A percentile compares a stretch with the other conserved stretches of the same genome.
Conservation (phyloP, 2,888 invertebrate species). For the Dryadula phaetusa region DNA sequence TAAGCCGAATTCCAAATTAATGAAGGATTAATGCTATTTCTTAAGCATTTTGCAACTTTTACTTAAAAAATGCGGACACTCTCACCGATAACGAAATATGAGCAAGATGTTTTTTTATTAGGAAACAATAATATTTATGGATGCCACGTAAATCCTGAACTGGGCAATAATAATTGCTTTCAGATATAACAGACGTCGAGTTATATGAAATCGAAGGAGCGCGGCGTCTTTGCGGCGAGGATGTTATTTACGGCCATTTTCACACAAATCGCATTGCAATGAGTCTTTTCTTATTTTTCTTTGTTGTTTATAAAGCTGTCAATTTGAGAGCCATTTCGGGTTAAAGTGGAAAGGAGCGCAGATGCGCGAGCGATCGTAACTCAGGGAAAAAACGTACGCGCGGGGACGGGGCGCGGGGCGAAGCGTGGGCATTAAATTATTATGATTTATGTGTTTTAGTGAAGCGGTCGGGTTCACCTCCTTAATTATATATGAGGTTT, state of each 20-base stretch:
- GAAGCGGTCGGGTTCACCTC: constrained; percentile 62
- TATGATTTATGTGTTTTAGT: constrained; percentile 83
- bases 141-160: constrained; percentile 11
- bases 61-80: constrained; percentile 10
- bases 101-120: not conserved
- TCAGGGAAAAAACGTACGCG: constrained; percentile 62
- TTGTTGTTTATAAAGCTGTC: constrained; percentile 75
- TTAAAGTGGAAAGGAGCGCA: constrained; percentile 67
- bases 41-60: constrained; percentile 8
- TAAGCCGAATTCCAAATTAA: constrained; percentile 21
- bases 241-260: constrained; percentile 60
- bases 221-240: constrained; percentile 36
- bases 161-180: constrained; percentile 15
- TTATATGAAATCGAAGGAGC: constrained; percentile 34
- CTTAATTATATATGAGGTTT: constrained; percentile 78
- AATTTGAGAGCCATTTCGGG: constrained; percentile 69
- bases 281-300: constrained; percentile 50
- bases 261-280: constrained; percentile 48
- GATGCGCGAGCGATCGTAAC: constrained; percentile 69
- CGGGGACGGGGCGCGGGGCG: constrained; percentile 64
- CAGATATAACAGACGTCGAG: constrained; percentile 16
- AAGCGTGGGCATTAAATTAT: constrained; percentile 73
- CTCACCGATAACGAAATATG: not conserved
- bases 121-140: constrained; percentile 6
- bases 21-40: constrained; percentile 1